Base-by-base conservation (phyloP, 2,797 vertebrate species). In the Karalla daura region DNA sequence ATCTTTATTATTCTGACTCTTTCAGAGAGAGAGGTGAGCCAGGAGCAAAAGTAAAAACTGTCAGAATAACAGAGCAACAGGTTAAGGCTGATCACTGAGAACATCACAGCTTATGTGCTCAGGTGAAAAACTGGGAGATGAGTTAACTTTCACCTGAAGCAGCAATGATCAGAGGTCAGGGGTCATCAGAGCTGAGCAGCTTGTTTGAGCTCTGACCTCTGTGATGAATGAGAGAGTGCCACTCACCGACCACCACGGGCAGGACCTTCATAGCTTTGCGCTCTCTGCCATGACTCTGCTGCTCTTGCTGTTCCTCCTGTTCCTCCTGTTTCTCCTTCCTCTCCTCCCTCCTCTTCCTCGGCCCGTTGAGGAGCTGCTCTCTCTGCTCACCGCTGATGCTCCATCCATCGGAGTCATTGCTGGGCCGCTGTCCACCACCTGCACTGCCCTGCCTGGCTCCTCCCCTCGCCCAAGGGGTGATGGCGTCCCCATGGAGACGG, bases 231-330 rank as follows among this genome's bases (percentile, higher is more conserved):
- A 46, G 13, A 5, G 14, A 27, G 23, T 21, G 30, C 5, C 30
- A 78, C 92, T 75, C 84, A 94, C 93, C 92, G 4, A 94, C 91
- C 1, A 94, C 92, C 0, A 94, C 80, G 0, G 93, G 93, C 35
- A 94, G 82, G 14, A 94, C 93, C 73, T 88, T 93, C 93, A 94
- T 94, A 52, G 93, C 93, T 40, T 94, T 94, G n/a, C 90, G 85
- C 21, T 94, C 93, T 0, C 91, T 78, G 6, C 91, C 87, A 8
- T 94, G 68, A 94, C 92, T 50, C 92, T 75, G 78, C 84, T 91
- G 86, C 88, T 93, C 63, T 90, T 92, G 63, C 83, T 84, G 60
- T 84, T 84, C 35, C 84, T 72, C 3, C 85, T 56, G 8, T 67
- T 60, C 25, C 70, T 74, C 37, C 70, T 87, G n/a, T 84, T 84